Conservation (phyloP, 2,888 invertebrate species). For the Metallyticus violacea region DNA sequence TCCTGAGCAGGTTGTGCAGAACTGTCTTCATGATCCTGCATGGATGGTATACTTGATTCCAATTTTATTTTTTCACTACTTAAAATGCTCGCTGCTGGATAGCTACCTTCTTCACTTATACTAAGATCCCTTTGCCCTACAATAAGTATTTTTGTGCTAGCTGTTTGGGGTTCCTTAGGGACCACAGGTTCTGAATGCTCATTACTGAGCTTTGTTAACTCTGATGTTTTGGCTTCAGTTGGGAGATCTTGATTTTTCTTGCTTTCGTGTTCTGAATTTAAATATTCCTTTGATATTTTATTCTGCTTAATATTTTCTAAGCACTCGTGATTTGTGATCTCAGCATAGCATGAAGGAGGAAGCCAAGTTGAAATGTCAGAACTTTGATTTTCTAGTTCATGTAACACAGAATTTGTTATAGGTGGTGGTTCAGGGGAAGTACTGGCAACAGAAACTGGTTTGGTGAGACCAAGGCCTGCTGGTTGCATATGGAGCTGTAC, state of each 20-base stretch:
- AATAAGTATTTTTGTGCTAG: not conserved
- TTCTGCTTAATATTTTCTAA: not conserved
- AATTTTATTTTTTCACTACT: not conserved
- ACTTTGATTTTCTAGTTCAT: slow-evolving; percentile 42
- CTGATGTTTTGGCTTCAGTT: not conserved
- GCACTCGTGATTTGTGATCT: slow-evolving; percentile 18
- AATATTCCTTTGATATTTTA: not conserved
- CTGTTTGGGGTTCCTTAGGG: not conserved
- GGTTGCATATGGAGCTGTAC: slow-evolving; percentile 62
- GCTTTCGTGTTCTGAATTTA: not conserved
- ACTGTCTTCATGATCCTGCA: not conserved
- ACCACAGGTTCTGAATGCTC: not conserved
- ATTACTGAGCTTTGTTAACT: not conserved
- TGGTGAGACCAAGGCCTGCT: slow-evolving; percentile 49
- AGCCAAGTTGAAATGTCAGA: not conserved
- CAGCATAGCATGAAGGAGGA: slow-evolving; percentile 23
- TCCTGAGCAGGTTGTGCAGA: not conserved
- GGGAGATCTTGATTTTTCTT: not conserved
- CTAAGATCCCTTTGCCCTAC: not conserved
- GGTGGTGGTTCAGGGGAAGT: slow-evolving; percentile 17
- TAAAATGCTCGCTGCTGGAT: not conserved
- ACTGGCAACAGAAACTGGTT: slow-evolving; percentile 6
- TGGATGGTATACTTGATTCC: not conserved
- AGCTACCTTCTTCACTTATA: not conserved
- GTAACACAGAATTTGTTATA: slow-evolving; percentile 44